These are phyloP conservation scores for Ahaetulla prasina DNA, from an alignment of 2,113 vertebrate genomes.

Conservation along the genomic window DNA sequence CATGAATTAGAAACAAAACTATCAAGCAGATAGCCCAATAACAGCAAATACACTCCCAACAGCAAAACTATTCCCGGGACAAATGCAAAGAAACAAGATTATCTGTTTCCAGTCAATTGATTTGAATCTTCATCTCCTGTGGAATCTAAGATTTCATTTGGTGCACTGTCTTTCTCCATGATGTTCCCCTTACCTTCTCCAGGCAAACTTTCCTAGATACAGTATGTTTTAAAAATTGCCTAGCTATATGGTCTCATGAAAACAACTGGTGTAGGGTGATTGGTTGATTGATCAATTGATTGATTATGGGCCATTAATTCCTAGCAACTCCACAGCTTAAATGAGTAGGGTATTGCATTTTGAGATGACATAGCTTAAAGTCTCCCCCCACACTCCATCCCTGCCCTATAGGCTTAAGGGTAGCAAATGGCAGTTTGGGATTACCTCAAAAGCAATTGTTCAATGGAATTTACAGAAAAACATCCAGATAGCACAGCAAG, in stretches of 20 bases:
- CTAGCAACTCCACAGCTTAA: background rate
- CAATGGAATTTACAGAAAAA: background rate
- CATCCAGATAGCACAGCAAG: background rate
- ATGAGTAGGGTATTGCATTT: background rate
- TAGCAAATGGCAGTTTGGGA: background rate
- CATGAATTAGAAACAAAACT: background rate
- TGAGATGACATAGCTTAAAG: background rate
- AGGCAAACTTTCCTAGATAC: background rate
- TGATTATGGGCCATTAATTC: background rate
- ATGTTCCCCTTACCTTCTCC: background rate
- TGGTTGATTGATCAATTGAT: background rate
- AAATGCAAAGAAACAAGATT: background rate
- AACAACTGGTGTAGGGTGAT: background rate
- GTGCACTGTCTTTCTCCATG: background rate
- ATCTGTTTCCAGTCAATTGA: background rate
- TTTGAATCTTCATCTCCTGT: background rate
- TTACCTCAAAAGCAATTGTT: background rate
- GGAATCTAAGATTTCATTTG: background rate
- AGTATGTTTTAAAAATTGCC: background rate
- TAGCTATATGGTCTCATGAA: background rate
- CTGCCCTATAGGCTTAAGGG: background rate
- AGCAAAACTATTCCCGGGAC: background rate
- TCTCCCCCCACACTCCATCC: no score
- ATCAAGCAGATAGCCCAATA: background rate
- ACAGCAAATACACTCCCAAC: background rate